Conservation (phyloP, 2,888 invertebrate genomes). For the Amphipyra tragopoginis region DNA sequence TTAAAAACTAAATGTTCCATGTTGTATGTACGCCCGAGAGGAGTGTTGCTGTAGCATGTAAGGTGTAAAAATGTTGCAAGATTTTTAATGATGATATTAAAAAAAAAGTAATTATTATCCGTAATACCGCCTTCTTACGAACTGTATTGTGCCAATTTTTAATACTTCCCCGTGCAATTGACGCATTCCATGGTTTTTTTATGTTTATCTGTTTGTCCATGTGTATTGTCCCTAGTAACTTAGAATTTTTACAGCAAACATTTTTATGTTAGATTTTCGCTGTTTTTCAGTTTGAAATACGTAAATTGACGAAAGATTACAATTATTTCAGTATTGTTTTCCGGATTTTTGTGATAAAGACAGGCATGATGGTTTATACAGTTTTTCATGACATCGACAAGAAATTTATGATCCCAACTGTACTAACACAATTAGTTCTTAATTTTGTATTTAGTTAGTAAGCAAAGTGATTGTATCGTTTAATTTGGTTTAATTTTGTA, state of each 20-base stretch:
- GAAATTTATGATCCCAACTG: slow-evolving; percentile 27
- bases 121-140: slow-evolving; percentile 72
- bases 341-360: slow-evolving; percentile 13
- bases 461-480: slow-evolving; percentile 54
- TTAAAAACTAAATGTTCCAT: slow-evolving; percentile 71
- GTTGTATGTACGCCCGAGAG: slow-evolving; percentile 72
- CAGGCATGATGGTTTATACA: slow-evolving; percentile 9
- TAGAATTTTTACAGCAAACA: slow-evolving; percentile 8
- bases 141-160: slow-evolving; percentile 81
- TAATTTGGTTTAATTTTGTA: slow-evolving; percentile 37
- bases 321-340: slow-evolving; percentile 20
- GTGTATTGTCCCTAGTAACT: slow-evolving; percentile 39
- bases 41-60: slow-evolving; percentile 72
- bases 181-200: slow-evolving; percentile 69
- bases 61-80: slow-evolving; percentile 77
- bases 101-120: slow-evolving; percentile 53
- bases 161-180: slow-evolving; percentile 64
- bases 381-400: slow-evolving; percentile 35
- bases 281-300: slow-evolving; percentile 2
- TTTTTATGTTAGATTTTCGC: not conserved
- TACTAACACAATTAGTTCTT: slow-evolving; percentile 52
- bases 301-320: slow-evolving; percentile 13
- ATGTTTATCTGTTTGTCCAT: slow-evolving; percentile 39
- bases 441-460: slow-evolving; percentile 55
- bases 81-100: slow-evolving; percentile 65